These are phyloP conservation scores for Trypoxylon attenuatum DNA, from an alignment of 2,888 invertebrate species.

Conservation along the genomic window DNA sequence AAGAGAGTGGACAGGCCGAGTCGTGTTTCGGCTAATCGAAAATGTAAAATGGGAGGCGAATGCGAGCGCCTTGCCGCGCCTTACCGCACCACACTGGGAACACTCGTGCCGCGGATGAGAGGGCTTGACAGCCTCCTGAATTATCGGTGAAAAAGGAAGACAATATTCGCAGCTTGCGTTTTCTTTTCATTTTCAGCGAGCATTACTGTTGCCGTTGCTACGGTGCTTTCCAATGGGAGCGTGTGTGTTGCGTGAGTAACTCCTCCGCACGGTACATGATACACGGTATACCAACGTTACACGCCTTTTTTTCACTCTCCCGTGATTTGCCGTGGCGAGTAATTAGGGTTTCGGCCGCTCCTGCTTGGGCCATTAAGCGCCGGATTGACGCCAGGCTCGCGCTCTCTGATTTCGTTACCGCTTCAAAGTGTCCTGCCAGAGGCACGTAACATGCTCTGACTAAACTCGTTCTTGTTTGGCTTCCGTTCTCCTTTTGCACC, in stretches of 20 bases:
- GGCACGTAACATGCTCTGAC: too few relatives aligned
- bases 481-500: too few relatives aligned
- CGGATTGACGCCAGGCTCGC: not conserved
- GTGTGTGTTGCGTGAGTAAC: too few relatives aligned
- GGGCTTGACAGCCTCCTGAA: conserved; percentile 46
- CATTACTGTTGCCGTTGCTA: too few relatives aligned
- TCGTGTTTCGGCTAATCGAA: conserved; percentile 56
- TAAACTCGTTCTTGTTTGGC: too few relatives aligned
- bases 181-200: conserved; percentile 2
- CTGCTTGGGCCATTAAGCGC: not conserved
- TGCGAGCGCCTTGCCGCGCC: too few relatives aligned
- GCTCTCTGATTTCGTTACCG: too few relatives aligned
- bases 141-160: conserved; percentile 49
- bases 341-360: not conserved
- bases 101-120: conserved; percentile 13
- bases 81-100: too few relatives aligned
- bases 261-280: too few relatives aligned
- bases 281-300: not conserved
- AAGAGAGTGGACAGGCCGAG: conserved; percentile 28
- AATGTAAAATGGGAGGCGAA: conserved; percentile 51
- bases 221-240: too few relatives aligned
- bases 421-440: too few relatives aligned
- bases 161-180: conserved; percentile 25
- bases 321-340: not conserved
- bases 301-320: not conserved